Evolutionary conservation across 2,113 vertebrate species (phyloP).

Genomic region (Mirounga angustirostris): DNA sequence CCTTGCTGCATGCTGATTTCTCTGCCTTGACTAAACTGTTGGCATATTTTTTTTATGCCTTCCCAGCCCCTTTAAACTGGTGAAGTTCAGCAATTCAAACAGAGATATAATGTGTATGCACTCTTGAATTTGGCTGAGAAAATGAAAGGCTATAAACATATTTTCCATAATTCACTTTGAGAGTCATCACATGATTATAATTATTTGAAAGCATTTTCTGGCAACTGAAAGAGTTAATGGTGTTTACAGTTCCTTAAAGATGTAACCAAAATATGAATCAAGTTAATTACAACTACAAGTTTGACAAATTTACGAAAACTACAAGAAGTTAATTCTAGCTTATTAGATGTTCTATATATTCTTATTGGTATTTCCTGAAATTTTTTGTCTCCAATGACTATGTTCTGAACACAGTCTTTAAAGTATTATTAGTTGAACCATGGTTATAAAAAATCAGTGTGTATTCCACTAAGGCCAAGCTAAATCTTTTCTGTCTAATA

Average conservation of each 20-base stretch:
- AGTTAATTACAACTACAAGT: neutral
- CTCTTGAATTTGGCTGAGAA: neutral
- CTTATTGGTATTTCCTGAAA: neutral
- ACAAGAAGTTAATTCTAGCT: neutral
- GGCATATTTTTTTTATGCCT: neutral
- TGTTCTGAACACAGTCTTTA: neutral
- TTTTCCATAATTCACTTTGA: neutral
- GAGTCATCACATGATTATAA: neutral
- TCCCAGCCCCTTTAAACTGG: neutral
- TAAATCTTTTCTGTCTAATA: neutral
- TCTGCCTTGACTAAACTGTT: neutral
- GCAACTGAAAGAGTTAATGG: neutral
- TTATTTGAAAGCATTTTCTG: neutral
- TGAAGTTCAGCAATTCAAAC: constrained; percentile 20
- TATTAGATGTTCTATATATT: neutral
- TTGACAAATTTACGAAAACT: neutral
- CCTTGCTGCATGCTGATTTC: neutral
- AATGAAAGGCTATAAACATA: neutral
- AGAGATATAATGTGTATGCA: neutral
- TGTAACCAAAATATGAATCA: constrained; percentile 26
- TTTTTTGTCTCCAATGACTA: neutral
- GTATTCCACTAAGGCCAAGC: neutral
- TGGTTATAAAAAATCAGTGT: neutral
- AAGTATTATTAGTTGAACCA: constrained; percentile 7
- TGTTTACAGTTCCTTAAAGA: neutral